A percentile compares a stretch with the other conserved stretches of the same genome.
Evolutionary conservation across 2,888 invertebrate genomes (phyloP).

Genomic region (Callimorpha dominula): DNA sequence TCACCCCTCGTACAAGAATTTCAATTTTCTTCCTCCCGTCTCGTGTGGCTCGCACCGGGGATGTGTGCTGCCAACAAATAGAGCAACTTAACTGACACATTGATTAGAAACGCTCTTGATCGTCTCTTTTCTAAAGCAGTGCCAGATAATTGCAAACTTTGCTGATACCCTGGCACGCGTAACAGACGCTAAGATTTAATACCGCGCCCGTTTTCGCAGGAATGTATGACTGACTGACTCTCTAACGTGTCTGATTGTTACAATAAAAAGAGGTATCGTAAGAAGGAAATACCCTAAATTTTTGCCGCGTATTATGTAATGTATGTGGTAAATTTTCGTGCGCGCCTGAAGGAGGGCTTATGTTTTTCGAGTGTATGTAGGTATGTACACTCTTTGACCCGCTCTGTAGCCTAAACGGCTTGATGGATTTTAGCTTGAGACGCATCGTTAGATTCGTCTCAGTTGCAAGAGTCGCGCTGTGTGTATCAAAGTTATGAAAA

Average conservation of each 20-base stretch:
- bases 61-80: constrained; percentile 3
- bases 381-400: too few species aligned
- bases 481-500: too few species aligned
- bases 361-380: too few species aligned
- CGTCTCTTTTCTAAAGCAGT: not conserved
- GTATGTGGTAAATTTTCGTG: not conserved
- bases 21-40: constrained; percentile 13
- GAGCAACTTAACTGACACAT: constrained; percentile 14
- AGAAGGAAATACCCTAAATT: not conserved
- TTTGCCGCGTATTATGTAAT: too few species aligned
- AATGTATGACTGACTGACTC: too few species aligned
- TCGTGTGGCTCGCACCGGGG: not conserved
- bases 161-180: not conserved
- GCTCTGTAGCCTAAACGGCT: too few species aligned
- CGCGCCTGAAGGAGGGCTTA: too few species aligned
- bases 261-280: not conserved
- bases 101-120: constrained; percentile 13
- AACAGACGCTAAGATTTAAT: too few species aligned
- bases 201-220: not conserved
- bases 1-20: constrained; percentile 12
- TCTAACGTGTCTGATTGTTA: not conserved
- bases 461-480: too few species aligned
- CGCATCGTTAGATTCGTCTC: too few species aligned
- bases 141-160: constrained; percentile 14
- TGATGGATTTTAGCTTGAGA: too few species aligned